Conservation (phyloP, 2,113 vertebrate species). For the Ctenodactylus gundi region DNA sequence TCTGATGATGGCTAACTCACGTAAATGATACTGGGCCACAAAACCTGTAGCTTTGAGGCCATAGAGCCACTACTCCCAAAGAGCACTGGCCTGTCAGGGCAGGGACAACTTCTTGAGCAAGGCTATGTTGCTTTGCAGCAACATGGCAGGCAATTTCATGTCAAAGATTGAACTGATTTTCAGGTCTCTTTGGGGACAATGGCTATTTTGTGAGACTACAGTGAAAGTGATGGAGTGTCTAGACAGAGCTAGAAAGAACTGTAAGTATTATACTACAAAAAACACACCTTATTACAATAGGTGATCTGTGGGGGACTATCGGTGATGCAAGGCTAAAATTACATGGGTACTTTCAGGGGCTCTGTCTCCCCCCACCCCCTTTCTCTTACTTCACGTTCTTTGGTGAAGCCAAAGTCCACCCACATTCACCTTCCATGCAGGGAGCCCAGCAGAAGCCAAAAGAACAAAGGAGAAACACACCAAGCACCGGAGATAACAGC, state of each 20-base stretch:
- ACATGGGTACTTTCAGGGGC: rapidly evolving
- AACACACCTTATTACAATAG: neutral
- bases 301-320: no score
- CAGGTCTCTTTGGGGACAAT: neutral
- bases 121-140: neutral
- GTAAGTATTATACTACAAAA: neutral
- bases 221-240: neutral
- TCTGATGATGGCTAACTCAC: no score
- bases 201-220: neutral
- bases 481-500: rapidly evolving
- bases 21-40: rapidly evolving
- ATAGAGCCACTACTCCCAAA: rapidly evolving
- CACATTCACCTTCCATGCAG: neutral
- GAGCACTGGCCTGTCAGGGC: rapidly evolving
- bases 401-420: neutral
- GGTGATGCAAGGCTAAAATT: neutral
- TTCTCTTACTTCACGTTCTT: rapidly evolving
- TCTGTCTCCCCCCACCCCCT: rapidly evolving
- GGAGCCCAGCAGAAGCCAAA: neutral
- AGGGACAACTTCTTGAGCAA: neutral
- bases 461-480: rapidly evolving
- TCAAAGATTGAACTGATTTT: neutral
- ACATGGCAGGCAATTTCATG: rapidly evolving
- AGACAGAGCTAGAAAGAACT: neutral
- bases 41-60: neutral